Evolutionary conservation across 92 coral and sea anemone genomes (phyloP), one percentile per base, ranked within the genome.

Genomic region (Epizoanthus scotinus): DNA sequence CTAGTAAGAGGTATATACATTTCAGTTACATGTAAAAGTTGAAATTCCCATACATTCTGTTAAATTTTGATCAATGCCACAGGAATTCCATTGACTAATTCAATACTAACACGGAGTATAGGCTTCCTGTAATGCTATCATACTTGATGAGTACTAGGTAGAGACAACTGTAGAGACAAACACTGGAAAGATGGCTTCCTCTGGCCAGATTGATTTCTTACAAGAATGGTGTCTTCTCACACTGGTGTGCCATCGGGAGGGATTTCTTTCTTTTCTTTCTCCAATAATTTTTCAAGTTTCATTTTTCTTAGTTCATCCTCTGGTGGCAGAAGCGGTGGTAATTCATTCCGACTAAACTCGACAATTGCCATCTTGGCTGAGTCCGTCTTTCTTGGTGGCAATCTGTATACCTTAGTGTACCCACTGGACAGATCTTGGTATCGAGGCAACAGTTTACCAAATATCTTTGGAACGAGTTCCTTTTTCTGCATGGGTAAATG

Each of bases 341-440:
- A 63, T 21, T 89, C 78, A 70, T 96, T 93, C 50, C 96, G 98
- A 57, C 83, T 77, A 70, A 96, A 91, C 71, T 96, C 99, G 61
- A 96, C 94, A 12, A 96, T 92, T 26, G 98, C 99, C 98, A 96
- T 96, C 79, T 91, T 86, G 58, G 99, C 99, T 5, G 95, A 85
- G 77, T 96, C 99, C 34, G 82, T 78, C 63, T 96, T 90, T 67
- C 99, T 90, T 29, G 96, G 99, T 0, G 99, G 99, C 20, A 96
- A 91, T 91, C 90, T 89, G 78, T 91, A 96, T 0, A 96, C 99
- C 40, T 67, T 82, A 50, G 99, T 96, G 82, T 96, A 96, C 2
- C 98, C 92, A 63, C 83, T 84, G 19, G 66, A 62, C 47, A 83
- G 70, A 67, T 85, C 73, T 64, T 84, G 84, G 55, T 93, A 96